Conservation (phyloP, 2,797 vertebrate genomes). For the Rhabdomys pumilio region DNA sequence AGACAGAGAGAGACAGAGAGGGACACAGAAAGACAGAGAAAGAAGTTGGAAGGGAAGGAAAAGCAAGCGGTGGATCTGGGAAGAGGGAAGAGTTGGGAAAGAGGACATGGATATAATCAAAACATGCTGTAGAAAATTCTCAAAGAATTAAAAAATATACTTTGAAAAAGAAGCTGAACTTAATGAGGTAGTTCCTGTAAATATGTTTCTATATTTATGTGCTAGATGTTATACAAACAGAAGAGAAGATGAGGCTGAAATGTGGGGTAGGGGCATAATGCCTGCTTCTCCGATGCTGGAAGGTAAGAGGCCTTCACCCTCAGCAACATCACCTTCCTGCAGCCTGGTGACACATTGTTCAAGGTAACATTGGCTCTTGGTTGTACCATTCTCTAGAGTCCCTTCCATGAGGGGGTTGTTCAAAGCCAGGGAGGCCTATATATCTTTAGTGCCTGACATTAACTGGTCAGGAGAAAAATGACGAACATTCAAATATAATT, state of each 20-base stretch:
- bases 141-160: background rate
- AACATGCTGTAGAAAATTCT: background rate
- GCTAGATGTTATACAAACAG: background rate
- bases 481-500: slow-evolving; percentile 64
- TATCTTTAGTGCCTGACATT: slow-evolving; percentile 68
- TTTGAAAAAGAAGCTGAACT: background rate
- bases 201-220: slow-evolving; percentile 43
- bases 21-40: background rate
- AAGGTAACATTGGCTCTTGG: background rate
- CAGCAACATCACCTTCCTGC: background rate
- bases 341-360: background rate
- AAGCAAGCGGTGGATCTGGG: background rate
- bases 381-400: background rate
- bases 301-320: background rate
- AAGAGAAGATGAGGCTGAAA: slow-evolving; percentile 26
- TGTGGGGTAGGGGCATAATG: background rate
- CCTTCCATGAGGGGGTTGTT: background rate
- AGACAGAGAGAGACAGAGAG: background rate
- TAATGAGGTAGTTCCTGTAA: slow-evolving; percentile 67
- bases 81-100: background rate
- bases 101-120: background rate
- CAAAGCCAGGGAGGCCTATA: background rate
- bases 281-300: background rate
- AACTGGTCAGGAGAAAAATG: slow-evolving; percentile 52
- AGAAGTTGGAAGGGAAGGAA: background rate